Base-by-base conservation (phyloP, 2,797 vertebrate genomes). In the Poeciliopsis gracilis region DNA sequence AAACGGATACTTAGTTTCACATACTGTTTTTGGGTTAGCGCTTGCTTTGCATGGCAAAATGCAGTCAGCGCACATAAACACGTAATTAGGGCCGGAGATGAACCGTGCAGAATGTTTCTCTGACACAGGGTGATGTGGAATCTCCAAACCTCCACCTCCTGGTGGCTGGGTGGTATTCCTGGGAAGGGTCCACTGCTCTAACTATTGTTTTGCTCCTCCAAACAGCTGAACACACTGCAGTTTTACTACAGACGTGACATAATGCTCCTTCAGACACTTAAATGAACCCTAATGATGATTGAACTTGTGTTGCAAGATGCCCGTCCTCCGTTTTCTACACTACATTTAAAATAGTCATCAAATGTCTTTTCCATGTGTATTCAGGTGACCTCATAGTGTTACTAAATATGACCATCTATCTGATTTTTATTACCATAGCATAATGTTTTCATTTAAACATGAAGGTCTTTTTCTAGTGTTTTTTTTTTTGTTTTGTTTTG, bases 161-260 rank as follows among this genome's bases (percentile, higher is more conserved):
- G 72, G 78, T 72, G 84, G 70, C 71, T 81, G 83, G 84, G 84
- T 79, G 82, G 77, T 73, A 71, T 87, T 80, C 78, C 47, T 86
- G 82, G 73, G 80, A 80, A 86, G 87, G 90, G 84, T 89, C 90
- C 76, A 72, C 71, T 72, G 67, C 74, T 82, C 23, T 82, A 87
- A 91, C 78, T 11, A 84, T 86, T 91, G 82, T 88, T 89, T 88
- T 90, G 74, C 57, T 73, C 72, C 72, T 74, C 33, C 41, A 57
- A 86, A 84, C 69, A 78, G 73, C 78, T 75, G 72, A 77, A 71
- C 61, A 45, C 43, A 25, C 63, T 77, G 72, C 78, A 66, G 75
- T 57, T 81, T 76, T 41, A 28, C 81, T 73, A 84, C 80, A 93
- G 88, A 92, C 83, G 7, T 87, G 85, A 92, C 87, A 80, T 73